Evolutionary conservation across 2,888 invertebrate genomes (phyloP).

Genomic region (Cephus spinipes): DNA sequence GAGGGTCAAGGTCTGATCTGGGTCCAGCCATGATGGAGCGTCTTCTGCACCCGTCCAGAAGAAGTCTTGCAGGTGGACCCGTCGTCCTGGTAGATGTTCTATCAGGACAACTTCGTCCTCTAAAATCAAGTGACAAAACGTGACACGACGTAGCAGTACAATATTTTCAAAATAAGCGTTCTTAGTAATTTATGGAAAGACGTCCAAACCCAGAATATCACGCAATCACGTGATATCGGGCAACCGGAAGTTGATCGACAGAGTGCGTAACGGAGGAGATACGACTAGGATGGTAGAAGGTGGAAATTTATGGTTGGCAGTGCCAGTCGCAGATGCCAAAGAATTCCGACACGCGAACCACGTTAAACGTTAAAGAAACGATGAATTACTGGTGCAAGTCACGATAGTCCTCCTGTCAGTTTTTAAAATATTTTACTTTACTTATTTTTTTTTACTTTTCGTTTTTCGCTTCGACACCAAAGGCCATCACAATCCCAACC

Average conservation of each 20-base stretch:
- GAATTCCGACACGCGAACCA: constrained; percentile 1
- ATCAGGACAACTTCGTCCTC: constrained; percentile 63
- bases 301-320: neutral
- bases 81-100: constrained; percentile 61
- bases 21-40: constrained; percentile 74
- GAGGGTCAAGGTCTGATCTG: constrained; percentile 63
- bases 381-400: neutral
- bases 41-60: constrained; percentile 92
- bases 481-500: neutral
- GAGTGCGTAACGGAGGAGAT: neutral
- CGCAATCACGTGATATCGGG: constrained; percentile 49
- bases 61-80: constrained; percentile 81
- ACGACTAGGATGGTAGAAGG: neutral
- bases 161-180: neutral
- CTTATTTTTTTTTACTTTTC: neutral
- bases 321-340: constrained; percentile 3
- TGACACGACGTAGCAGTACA: neutral
- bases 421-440: neutral
- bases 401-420: neutral
- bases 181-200: neutral
- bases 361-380: neutral
- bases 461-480: neutral
- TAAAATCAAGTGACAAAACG: constrained; percentile 22
- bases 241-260: neutral
- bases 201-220: constrained; percentile 26